Evolutionary conservation across 2,797 vertebrate genomes (phyloP).

Genomic region (Decapterus maruadsi): DNA sequence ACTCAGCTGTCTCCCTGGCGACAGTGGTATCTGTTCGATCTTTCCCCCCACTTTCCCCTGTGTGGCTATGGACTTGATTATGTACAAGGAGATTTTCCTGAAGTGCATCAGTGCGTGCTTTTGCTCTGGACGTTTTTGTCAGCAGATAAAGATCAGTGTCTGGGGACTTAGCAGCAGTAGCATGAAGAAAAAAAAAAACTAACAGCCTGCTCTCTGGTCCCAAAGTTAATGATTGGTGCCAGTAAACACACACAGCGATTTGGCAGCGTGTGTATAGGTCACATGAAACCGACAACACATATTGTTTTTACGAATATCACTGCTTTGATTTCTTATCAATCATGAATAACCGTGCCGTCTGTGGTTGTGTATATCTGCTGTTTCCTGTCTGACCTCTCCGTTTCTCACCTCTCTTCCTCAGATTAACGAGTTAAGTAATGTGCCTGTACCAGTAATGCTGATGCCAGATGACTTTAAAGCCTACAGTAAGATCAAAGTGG

Average conservation of each 20-base stretch:
- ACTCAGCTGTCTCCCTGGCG: background rate
- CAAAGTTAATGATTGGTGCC: constrained; percentile 49
- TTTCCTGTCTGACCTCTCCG: constrained; percentile 41
- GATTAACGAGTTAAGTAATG: constrained; percentile 96
- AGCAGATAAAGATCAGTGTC: constrained; percentile 50
- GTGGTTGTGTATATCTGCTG: constrained; percentile 30
- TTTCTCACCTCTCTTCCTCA: constrained; percentile 71
- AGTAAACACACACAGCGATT: constrained; percentile 32
- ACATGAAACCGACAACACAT: background rate
- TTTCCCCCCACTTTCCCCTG: background rate
- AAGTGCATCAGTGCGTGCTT: constrained; percentile 4
- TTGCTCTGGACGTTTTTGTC: constrained; percentile 20
- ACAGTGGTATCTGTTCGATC: background rate
- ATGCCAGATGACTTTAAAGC: constrained; percentile 99
- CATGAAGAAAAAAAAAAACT: background rate
- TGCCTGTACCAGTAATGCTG: constrained; percentile 95
- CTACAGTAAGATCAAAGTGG: constrained; percentile 98
- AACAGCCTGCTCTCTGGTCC: constrained; percentile 32
- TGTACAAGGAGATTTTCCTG: constrained; percentile 10
- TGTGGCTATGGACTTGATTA: constrained; percentile 12
- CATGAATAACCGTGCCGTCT: background rate
- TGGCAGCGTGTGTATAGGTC: background rate
- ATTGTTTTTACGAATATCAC: background rate
- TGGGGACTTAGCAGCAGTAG: background rate
- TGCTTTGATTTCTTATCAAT: constrained; percentile 15